Percentiles rank a stretch among this genome's conserved stretches.
phyloP scores from a whole-genome alignment of 2,113 vertebrate genomes.

The Varanus komodoensis region DNA sequence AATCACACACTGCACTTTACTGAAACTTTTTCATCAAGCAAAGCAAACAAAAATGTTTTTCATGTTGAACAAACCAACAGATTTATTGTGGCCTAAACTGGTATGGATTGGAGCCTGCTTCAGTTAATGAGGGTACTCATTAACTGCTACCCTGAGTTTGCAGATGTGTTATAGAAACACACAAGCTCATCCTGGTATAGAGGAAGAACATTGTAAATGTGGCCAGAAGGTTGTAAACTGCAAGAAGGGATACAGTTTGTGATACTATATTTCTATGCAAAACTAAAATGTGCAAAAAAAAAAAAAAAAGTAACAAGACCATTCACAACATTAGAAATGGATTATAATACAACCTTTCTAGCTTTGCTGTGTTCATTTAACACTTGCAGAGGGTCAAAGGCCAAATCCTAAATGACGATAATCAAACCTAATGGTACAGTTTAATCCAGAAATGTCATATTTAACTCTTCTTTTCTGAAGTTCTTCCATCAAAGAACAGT shows the following conservation, averaged over 20 bases:
- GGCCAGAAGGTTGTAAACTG: background rate
- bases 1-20: background rate
- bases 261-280: too few relatives aligned
- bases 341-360: background rate
- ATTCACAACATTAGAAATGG: background rate
- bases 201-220: background rate
- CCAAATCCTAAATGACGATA: background rate
- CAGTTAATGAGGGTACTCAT: background rate
- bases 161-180: background rate
- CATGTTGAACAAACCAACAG: background rate
- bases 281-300: background rate
- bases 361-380: background rate
- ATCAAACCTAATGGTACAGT: background rate
- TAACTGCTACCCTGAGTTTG: background rate
- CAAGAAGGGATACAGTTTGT: background rate
- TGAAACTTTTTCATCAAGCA: background rate
- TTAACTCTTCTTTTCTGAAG: background rate
- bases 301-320: background rate
- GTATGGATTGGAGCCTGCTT: too few relatives aligned
- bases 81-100: background rate
- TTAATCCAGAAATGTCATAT: background rate
- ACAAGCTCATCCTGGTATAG: background rate
- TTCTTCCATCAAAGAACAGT: background rate
- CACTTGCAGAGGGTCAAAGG: background rate
- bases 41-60: background rate